phyloP scores from a whole-genome alignment of 2,888 invertebrate species.

The Amphipoea oculea region DNA sequence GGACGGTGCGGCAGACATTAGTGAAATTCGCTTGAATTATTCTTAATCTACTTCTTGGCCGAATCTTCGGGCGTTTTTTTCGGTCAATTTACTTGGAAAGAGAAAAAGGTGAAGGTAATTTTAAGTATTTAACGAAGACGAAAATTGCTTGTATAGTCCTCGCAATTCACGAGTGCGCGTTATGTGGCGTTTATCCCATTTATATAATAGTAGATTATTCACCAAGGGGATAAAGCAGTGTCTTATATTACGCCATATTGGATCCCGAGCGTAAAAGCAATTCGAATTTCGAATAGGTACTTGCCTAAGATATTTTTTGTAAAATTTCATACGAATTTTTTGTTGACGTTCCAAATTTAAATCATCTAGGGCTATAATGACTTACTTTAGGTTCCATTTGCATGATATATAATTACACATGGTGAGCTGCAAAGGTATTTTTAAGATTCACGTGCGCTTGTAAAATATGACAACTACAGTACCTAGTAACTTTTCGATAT shows the following conservation, averaged over 20 bases:
- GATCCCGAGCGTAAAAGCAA: neutral
- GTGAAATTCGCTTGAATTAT: conserved; percentile 57
- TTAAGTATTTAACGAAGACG: conserved; percentile 9
- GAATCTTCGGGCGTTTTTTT: conserved; percentile 32
- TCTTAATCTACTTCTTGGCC: conserved; percentile 41
- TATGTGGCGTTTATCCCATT: no score
- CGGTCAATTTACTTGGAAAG: conserved; percentile 32
- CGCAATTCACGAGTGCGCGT: neutral
- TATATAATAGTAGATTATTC: neutral
- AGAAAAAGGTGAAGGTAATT: conserved; percentile 29
- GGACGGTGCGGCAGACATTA: conserved; percentile 43
- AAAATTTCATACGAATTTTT: no score
- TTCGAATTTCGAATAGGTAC: neutral
- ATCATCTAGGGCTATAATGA: neutral
- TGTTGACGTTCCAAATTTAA: neutral
- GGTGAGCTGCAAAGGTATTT: neutral
- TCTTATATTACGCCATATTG: neutral
- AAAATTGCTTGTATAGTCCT: conserved; percentile 6
- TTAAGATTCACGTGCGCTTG: neutral
- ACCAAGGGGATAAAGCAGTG: neutral
- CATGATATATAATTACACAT: neutral
- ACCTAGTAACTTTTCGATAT: neutral
- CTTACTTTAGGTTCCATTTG: neutral
- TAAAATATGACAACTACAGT: neutral
- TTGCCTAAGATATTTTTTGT: no score